Evolutionary conservation across 2,888 invertebrate species (phyloP).

Genomic region (Trachelus tabidus): DNA sequence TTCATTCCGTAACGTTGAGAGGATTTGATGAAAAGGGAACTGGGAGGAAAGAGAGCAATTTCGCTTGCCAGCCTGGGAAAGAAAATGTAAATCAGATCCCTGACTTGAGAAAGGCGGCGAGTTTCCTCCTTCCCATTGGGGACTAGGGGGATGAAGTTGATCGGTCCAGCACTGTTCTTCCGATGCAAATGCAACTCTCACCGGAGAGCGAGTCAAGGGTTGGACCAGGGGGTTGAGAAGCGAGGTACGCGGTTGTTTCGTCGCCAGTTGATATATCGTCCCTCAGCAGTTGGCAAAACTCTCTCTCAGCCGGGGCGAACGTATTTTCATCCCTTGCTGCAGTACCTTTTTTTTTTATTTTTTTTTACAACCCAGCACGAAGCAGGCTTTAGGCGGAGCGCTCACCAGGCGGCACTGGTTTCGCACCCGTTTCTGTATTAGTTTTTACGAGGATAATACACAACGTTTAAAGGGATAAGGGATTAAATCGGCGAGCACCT

Average conservation of each 20-base stretch:
- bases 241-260: constrained; percentile 51
- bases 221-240: constrained; percentile 8
- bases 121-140: constrained; percentile 33
- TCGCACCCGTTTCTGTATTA: constrained; percentile 56
- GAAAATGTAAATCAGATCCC: constrained; percentile 55
- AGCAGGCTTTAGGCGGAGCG: constrained; percentile 56
- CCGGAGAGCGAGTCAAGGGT: constrained; percentile 27
- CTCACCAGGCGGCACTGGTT: constrained; percentile 20
- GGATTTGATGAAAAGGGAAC: not conserved
- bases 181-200: constrained; percentile 63
- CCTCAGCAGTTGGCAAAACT: constrained; percentile 30
- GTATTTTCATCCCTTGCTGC: constrained; percentile 33
- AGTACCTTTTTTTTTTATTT: constrained; percentile 22
- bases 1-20: not conserved
- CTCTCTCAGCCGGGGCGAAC: constrained; percentile 26
- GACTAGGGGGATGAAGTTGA: constrained; percentile 42
- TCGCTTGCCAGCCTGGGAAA: constrained; percentile 31
- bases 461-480: constrained; percentile 65
- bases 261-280: constrained; percentile 58
- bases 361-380: constrained; percentile 25
- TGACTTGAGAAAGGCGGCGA: constrained; percentile 40
- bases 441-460: constrained; percentile 66
- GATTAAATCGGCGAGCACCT: constrained; percentile 59
- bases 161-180: constrained; percentile 33
- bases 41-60: not conserved